Base-by-base conservation (phyloP, 2,797 vertebrate genomes). In the Acridotheres tristis region DNA sequence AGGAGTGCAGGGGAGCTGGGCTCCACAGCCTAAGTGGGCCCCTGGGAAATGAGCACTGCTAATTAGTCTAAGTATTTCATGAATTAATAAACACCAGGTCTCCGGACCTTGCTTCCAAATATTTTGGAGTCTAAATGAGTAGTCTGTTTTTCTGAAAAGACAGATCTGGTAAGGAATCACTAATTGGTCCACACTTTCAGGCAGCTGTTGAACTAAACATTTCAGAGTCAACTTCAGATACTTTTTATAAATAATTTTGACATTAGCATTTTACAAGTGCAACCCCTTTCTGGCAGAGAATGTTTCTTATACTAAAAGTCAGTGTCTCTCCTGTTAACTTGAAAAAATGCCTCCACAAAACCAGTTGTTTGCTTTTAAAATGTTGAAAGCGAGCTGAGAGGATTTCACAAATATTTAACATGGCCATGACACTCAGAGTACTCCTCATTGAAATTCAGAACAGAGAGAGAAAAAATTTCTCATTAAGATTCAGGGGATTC, bases 351-450 rank as follows among this genome's bases (percentile, higher is more conserved):
- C 47, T 83, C 43, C 34, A 51, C 82, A 54, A 90, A 94, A 86
- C 30, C 63, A 55, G 42, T n/a, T 89, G 25, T 86, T 91, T 91
- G 59, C 86, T 94, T 94, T 88, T 67, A 66, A 90, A 89, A 45
- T 42, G 20, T 61, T 87, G 27, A 65, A 68, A 89, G 69, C 32
- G 93, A 85, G 63, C 29, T 91, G 73, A 43, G 62, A 85, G 38
- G 11, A 85, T 83, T 94, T 95, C 55, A 85, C 79, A 95, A 94
- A 93, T 83, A 96, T 93, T 93, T 94, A 89, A 95, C 48, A 83
- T 88, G 91, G 80, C 71, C 62, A 81, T 74, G 69, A 66, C 26
- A 84, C 63, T 94, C 43, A 75, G 74, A 76, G 26, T 81, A 68
- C 16, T 88, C 78, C 76, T 90, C 50, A 97, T 19, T 94, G 51